Percentiles rank a stretch among this genome's conserved stretches.
These are phyloP conservation scores for Martes flavigula DNA, from an alignment of 2,797 vertebrate species.

Conservation along the genomic window DNA sequence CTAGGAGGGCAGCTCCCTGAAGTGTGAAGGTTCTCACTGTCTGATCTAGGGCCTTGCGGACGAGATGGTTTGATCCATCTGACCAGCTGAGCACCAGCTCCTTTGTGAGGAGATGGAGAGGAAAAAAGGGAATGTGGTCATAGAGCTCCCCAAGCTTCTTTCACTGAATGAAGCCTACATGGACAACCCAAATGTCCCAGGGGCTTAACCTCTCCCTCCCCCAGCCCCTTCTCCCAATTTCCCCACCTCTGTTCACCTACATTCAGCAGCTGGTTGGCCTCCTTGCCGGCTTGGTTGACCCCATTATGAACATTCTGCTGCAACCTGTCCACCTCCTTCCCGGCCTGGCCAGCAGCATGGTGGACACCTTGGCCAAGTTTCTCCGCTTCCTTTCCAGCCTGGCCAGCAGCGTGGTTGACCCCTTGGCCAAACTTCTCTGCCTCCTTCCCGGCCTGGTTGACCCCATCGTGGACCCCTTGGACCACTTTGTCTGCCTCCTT, in stretches of 20 bases:
- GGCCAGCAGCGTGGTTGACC: conserved; percentile 69
- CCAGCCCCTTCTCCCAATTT: conserved; percentile 5
- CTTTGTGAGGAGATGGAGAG: neutral
- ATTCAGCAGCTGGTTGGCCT: conserved; percentile 76
- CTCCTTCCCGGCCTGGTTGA: conserved; percentile 71
- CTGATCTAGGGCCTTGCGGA: neutral
- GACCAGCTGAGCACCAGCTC: neutral
- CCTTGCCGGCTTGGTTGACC: conserved; percentile 79
- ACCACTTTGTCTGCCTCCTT: conserved; percentile 61
- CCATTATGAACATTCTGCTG: conserved; percentile 73
- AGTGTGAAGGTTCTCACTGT: neutral
- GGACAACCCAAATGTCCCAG: neutral
- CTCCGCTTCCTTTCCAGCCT: conserved; percentile 71
- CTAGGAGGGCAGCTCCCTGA: neutral
- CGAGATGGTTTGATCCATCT: neutral
- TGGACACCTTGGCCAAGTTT: conserved; percentile 74
- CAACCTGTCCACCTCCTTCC: conserved; percentile 70
- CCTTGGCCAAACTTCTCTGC: conserved; percentile 70
- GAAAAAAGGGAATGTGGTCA: neutral
- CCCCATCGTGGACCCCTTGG: conserved; percentile 61
- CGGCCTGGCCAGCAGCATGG: conserved; percentile 74
- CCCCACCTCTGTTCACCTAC: conserved; percentile 78
- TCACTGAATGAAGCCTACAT: neutral
- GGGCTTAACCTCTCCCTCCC: conserved; percentile 54
- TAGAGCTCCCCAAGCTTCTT: neutral